Evolutionary conservation across 2,888 invertebrate species (phyloP), one percentile per base, ranked within the genome.

Genomic region (Drosophila mercatorum): DNA sequence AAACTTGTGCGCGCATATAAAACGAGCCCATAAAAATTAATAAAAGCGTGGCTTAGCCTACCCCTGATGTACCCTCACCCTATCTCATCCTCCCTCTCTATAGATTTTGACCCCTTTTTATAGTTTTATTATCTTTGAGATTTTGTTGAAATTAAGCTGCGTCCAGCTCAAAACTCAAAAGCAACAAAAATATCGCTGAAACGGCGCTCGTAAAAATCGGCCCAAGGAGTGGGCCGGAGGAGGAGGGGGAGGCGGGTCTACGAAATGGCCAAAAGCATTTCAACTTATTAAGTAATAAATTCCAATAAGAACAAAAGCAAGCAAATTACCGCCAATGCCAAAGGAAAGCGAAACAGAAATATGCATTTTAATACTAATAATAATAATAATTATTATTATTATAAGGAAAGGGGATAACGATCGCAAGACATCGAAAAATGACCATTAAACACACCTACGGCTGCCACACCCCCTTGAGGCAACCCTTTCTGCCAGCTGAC

Each of bases 221-320:
- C 10, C 36, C 14, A 7, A 17, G 31, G 10, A 6, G 17, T 4
- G 22, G 2, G 46, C 2, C 8, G 10, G 17, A 12, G 44, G 31
- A 7, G 31, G 22, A 8, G 28, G 3, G 3, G 38, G 3, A 5
- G 38, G 53, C 8, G 26, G 28, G n/a, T 41, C 46, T 68, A 53
- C 46, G 44, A 75, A 77, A 66, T 63, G 71, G 47, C 61, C 63
- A 66, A 60, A 73, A 62, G 40, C 81, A 78, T 83, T 88, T 83
- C 71, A 68, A 81, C 77, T 88, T 88, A 88, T 88, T 89, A 88
- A 89, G 88, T 84, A 89, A 88, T 88, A 88, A 88, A 88, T 88
- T 88, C 80, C 78, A 75, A 86, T 85, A 83, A 80, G 72, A 84
- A 89, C 82, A 84, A 79, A 80, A 49, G 67, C 66, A 44, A 56